Base-by-base conservation (phyloP, 2,797 vertebrate species). In the Lepilemur septentrionalis region DNA sequence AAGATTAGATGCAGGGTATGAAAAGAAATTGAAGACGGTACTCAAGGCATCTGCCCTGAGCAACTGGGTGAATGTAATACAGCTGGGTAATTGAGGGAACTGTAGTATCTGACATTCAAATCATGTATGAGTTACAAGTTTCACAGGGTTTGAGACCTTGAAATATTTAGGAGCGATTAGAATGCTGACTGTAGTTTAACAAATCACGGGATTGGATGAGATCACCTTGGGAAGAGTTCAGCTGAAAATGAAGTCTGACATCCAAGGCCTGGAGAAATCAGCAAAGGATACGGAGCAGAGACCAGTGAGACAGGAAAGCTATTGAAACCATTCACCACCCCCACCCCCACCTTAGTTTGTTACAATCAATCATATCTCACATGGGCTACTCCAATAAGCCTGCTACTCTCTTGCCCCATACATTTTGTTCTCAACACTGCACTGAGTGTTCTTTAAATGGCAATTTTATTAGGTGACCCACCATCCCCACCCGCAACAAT, bases 401-500 rank as follows among this genome's bases (percentile, higher is more conserved):
- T 65, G 57, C 28, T 59, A 14, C 0, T 46, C n/a, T 76, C 80
- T 25, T 75, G n/a, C 7, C 22, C 81, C 46, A 48, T 67, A n/a
- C 22, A 83, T 63, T 85, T 87, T 92, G 41, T 76, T 94, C 78
- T 88, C 76, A 88, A 91, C 76, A 89, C 23, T 89, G 70, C 69
- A 92, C 3, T 89, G 38, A 89, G 5, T 52, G 35, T 91, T 86
- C 59, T 96, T 94, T 86, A 89, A 93, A 76, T 67, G 57, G 25
- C 72, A 91, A 63, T 93, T 96, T 96, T 97, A 96, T 95, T 96
- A 75, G n/a, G 41, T 92, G 43, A 65, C 11, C 55, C 83, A 78
- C 13, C 63, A 81, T n/a, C 41, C n/a, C 73, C 22, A 59, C 17
- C 35, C 50, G 57, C 15, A 90, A 43, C 72, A 65, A 5, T 50